Conservation (phyloP, 2,888 invertebrate species). For the Apamea sordens region DNA sequence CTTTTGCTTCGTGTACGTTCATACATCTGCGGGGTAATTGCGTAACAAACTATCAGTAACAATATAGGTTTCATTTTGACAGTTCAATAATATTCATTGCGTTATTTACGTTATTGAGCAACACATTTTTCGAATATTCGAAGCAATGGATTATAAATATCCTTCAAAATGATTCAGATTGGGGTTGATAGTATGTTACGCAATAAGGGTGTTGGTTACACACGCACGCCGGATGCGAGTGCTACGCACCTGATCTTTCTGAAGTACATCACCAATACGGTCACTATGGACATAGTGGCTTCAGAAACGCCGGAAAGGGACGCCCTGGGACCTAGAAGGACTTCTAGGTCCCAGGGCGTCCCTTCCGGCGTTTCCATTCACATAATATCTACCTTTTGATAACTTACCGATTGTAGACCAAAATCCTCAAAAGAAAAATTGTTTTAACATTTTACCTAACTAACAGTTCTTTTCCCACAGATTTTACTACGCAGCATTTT, state of each 20-base stretch:
- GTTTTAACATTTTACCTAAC: not conserved
- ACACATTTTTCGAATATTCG: no score
- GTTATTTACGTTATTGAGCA: no score
- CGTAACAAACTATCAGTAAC: no score
- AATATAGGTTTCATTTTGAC: no score
- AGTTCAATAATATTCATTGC: no score
- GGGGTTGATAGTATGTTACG: no score
- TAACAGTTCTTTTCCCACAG: constrained; percentile 24
- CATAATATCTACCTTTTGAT: not conserved
- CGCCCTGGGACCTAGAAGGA: no score
- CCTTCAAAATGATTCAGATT: no score
- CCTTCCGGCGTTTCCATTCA: not conserved
- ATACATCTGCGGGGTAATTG: not conserved
- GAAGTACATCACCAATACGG: not conserved
- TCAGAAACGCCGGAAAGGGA: no score
- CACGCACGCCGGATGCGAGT: no score
- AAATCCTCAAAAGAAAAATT: not conserved
- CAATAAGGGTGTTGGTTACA: not conserved
- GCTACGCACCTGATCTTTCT: no score
- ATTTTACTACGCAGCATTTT: constrained; percentile 73
- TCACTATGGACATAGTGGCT: not conserved
- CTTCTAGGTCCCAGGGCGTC: not conserved
- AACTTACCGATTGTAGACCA: not conserved
- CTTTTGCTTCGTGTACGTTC: not conserved
- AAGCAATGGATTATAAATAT: no score